Conservation (phyloP, 2,888 invertebrate genomes). For the Hirtodrosophila duncani region DNA sequence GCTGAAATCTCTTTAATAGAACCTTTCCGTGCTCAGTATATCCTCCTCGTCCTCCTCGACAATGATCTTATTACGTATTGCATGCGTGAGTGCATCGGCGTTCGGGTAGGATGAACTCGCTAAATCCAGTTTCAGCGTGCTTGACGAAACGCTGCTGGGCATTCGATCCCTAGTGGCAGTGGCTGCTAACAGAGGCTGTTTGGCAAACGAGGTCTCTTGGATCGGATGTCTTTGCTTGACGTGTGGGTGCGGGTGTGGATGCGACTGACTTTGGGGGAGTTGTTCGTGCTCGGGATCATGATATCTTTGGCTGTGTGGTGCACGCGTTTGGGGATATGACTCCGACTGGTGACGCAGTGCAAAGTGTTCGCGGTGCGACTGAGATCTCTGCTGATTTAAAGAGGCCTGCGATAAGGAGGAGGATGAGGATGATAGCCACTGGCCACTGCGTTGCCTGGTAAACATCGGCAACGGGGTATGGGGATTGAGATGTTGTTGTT, state of each 20-base stretch:
- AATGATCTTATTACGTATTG: slow-evolving; percentile 74
- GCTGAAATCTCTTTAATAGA: slow-evolving; percentile 78
- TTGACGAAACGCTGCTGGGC: slow-evolving; percentile 30
- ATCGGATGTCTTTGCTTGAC: slow-evolving; percentile 27
- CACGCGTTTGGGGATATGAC: slow-evolving; percentile 53
- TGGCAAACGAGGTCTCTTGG: slow-evolving; percentile 55
- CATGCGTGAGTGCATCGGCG: slow-evolving; percentile 67
- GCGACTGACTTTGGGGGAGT: neutral
- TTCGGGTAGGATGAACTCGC: slow-evolving; percentile 57
- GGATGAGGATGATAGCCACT: slow-evolving; percentile 50
- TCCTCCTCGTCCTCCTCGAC: slow-evolving; percentile 76
- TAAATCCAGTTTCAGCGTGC: slow-evolving; percentile 50
- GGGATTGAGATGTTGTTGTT: slow-evolving; percentile 20
- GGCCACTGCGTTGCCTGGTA: slow-evolving; percentile 35
- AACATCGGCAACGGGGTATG: slow-evolving; percentile 24
- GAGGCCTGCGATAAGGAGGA: slow-evolving; percentile 43
- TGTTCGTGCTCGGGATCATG: slow-evolving; percentile 8
- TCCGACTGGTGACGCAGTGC: slow-evolving; percentile 61
- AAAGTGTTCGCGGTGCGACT: slow-evolving; percentile 51
- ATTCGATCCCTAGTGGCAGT: slow-evolving; percentile 22
- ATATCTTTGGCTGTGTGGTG: slow-evolving; percentile 28
- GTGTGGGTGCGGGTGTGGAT: slow-evolving; percentile 14
- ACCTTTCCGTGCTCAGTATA: slow-evolving; percentile 75
- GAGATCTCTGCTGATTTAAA: slow-evolving; percentile 23
- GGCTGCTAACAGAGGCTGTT: slow-evolving; percentile 32